phyloP scores from a whole-genome alignment of 2,113 vertebrate genomes.

The Gallinago paraguaiae region DNA sequence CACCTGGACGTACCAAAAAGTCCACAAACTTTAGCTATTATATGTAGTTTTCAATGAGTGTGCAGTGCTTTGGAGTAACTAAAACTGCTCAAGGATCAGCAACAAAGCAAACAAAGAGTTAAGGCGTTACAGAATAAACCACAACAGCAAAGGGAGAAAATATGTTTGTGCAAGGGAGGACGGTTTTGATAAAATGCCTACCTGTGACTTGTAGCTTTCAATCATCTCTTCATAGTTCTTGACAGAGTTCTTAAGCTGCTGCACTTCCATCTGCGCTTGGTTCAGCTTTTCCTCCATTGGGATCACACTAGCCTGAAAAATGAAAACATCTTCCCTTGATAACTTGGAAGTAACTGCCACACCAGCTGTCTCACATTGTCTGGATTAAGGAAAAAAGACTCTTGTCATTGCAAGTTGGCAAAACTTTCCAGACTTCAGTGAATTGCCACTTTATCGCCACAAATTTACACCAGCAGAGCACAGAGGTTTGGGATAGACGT shows the following conservation, averaged over 20 bases:
- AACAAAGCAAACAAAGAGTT: background rate
- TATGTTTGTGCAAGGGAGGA: background rate
- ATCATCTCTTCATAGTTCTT: conserved; percentile 87
- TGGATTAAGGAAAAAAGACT: background rate
- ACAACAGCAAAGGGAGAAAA: background rate
- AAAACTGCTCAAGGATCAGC: background rate
- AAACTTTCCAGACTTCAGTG: background rate
- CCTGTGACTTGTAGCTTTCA: conserved; percentile 89
- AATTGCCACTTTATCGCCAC: background rate
- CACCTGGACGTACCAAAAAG: conserved; percentile 70
- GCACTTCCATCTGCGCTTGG: conserved; percentile 81
- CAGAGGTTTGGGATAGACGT: background rate
- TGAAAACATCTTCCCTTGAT: background rate
- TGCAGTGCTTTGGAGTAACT: background rate
- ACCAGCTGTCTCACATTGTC: background rate
- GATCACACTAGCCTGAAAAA: conserved; percentile 74
- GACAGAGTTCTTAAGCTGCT: conserved; percentile 85
- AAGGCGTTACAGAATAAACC: background rate
- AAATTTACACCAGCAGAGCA: background rate
- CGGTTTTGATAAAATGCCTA: conserved; percentile 68
- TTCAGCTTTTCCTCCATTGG: conserved; percentile 85
- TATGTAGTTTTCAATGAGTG: background rate
- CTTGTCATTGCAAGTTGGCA: background rate
- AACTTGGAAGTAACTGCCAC: background rate
- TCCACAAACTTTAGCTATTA: background rate